These are phyloP conservation scores for Oxygymnocypris stewartii DNA, from an alignment of 2,113 vertebrate species.

Conservation along the genomic window DNA sequence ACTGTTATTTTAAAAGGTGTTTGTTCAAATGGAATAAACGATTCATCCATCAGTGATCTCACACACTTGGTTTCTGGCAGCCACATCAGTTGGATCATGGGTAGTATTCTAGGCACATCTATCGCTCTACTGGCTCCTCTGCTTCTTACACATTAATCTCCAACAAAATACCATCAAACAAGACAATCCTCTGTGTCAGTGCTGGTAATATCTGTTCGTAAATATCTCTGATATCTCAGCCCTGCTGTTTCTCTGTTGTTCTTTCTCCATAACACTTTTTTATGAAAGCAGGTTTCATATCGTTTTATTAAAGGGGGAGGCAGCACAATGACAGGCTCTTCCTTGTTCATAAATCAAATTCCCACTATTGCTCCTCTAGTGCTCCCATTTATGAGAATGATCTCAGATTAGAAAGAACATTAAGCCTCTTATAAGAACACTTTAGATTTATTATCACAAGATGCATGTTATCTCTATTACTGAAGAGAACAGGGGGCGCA, in stretches of 20 bases:
- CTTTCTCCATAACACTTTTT: neutral
- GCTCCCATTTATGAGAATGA: slow-evolving; percentile 25
- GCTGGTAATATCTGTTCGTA: neutral
- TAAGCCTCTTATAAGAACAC: slow-evolving; percentile 37
- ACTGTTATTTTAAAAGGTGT: neutral
- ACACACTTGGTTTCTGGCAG: neutral
- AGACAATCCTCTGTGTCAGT: neutral
- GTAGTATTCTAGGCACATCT: neutral
- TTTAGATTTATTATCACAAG: slow-evolving; percentile 30
- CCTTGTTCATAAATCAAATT: slow-evolving; percentile 19
- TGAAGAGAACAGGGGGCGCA: neutral
- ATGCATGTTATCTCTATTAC: slow-evolving; percentile 12
- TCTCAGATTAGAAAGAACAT: slow-evolving; percentile 42
- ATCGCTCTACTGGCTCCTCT: neutral
- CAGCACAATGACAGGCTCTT: neutral
- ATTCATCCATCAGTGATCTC: neutral
- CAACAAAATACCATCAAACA: slow-evolving; percentile 3
- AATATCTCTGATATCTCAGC: no score
- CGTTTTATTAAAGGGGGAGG: slow-evolving; percentile 14
- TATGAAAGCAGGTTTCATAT: slow-evolving; percentile 15
- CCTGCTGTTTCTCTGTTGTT: no score
- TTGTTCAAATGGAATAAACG: neutral
- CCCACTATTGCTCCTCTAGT: slow-evolving; percentile 5
- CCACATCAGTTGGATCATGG: neutral
- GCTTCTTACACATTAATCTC: neutral